These are phyloP conservation scores for Disparrhopalites patrizii DNA, from an alignment of 2,888 invertebrate genomes.

Conservation along the genomic window DNA sequence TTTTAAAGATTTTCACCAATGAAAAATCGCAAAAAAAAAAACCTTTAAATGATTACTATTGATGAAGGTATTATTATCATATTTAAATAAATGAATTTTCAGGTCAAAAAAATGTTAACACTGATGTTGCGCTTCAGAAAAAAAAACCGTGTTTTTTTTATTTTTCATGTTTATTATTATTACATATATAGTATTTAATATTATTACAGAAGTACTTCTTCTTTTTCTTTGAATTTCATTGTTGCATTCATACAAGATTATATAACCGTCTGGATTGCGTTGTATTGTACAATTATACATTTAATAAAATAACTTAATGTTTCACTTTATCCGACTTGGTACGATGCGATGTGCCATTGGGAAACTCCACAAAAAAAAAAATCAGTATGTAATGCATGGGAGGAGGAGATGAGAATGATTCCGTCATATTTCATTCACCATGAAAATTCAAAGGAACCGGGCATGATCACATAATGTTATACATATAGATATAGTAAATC, in stretches of 20 bases:
- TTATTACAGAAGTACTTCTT: neutral
- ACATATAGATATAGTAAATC: no score
- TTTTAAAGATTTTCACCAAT: no score
- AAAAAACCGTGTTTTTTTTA: slow-evolving; percentile 3
- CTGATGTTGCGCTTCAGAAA: neutral
- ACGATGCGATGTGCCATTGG: neutral
- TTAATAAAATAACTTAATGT: neutral
- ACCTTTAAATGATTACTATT: slow-evolving; percentile 15
- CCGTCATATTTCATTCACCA: no score
- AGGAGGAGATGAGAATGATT: no score
- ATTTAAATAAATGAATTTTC: slow-evolving; percentile 25
- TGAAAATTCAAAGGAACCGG: no score
- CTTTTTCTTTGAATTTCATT: neutral
- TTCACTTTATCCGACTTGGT: neutral
- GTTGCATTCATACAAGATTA: neutral
- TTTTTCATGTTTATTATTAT: slow-evolving; percentile 3
- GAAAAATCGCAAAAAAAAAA: slow-evolving; percentile 21
- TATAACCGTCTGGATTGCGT: neutral
- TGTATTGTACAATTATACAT: neutral
- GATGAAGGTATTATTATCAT: no score
- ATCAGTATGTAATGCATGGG: no score
- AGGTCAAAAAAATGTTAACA: slow-evolving; percentile 20
- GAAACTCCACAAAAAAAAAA: no score
- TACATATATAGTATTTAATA: neutral
- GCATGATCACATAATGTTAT: no score